These are phyloP conservation scores for Peromyscus attwateri DNA, from an alignment of 2,797 vertebrate species.

Conservation along the genomic window DNA sequence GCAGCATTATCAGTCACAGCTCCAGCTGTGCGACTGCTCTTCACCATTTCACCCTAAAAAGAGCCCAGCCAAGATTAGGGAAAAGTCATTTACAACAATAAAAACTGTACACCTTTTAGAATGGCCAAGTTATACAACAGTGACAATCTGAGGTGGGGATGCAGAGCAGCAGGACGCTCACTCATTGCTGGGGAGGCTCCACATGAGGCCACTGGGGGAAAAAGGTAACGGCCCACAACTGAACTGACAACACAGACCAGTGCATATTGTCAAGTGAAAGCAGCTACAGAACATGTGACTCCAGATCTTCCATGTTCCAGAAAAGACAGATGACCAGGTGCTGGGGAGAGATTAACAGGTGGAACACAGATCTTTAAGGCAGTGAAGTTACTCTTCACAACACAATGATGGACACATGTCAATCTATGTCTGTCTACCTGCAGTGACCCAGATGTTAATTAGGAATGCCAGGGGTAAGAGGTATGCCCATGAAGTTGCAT, in stretches of 20 bases:
- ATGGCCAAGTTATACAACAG: background rate
- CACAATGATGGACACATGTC: background rate
- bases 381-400: background rate
- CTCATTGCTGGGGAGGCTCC: background rate
- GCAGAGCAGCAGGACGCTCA: background rate
- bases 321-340: background rate
- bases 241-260: background rate
- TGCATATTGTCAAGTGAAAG: background rate
- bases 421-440: background rate
- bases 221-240: background rate
- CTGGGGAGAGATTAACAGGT: background rate
- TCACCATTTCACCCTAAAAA: constrained; percentile 81
- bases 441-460: background rate
- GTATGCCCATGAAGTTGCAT: background rate
- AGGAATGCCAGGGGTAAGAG: background rate
- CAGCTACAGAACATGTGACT: background rate
- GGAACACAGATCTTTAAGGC: background rate
- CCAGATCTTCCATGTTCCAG: background rate
- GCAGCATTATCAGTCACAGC: constrained; percentile 62
- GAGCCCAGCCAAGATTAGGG: constrained; percentile 8
- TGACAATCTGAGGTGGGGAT: background rate
- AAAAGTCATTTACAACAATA: background rate
- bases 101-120: background rate
- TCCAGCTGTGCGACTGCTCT: constrained; percentile 62
- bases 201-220: background rate